Conservation (phyloP, 2,113 vertebrate species). For the Noturus placidus region DNA sequence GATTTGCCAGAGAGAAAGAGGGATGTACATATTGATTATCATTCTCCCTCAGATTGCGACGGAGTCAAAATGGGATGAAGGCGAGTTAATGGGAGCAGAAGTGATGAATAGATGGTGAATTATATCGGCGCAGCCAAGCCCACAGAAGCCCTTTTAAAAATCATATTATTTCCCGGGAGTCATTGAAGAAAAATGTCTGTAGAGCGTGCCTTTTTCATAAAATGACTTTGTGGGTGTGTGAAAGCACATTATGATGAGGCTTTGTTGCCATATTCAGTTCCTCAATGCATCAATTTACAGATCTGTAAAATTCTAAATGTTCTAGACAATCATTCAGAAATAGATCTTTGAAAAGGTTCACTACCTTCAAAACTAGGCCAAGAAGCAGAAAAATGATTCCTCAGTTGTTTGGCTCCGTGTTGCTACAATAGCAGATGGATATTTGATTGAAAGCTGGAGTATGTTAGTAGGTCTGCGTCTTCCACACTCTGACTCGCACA, state of each 20-base stretch:
- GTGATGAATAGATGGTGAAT: slow-evolving; percentile 30
- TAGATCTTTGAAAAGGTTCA: background rate
- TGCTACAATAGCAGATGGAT: slow-evolving; percentile 23
- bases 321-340: slow-evolving; percentile 1
- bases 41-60: slow-evolving; percentile 10
- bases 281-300: background rate
- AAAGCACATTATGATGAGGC: background rate
- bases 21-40: slow-evolving; percentile 46
- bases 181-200: background rate
- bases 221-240: background rate
- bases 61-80: slow-evolving; percentile 23
- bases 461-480: slow-evolving; percentile 8
- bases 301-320: background rate
- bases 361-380: background rate
- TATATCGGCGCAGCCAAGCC: background rate
- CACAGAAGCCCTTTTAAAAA: slow-evolving; percentile 15
- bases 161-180: slow-evolving; percentile 16
- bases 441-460: slow-evolving; percentile 20
- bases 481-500: background rate
- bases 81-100: slow-evolving; percentile 32
- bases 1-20: slow-evolving; percentile 38
- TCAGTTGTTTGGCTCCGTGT: background rate
- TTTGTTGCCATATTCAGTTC: background rate
- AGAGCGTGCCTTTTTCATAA: background rate
- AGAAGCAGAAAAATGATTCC: background rate